phyloP scores from a whole-genome alignment of 1,140 invertebrate species.

The Oncopodura yosiiana region DNA sequence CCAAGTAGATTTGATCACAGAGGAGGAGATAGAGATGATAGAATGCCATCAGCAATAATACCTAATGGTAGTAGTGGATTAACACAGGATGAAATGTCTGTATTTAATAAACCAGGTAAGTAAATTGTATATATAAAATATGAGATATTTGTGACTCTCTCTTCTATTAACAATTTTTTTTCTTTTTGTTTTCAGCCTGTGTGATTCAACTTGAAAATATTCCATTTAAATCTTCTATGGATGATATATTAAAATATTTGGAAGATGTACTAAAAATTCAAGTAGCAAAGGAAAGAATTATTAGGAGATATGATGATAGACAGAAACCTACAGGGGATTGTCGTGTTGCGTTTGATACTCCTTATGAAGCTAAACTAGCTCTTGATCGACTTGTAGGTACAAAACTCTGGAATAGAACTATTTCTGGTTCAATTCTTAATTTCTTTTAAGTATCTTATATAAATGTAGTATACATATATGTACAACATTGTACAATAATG shows the following conservation, averaged over 20 bases:
- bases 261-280: constrained; percentile 45
- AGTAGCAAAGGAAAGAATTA: constrained; percentile 62
- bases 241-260: constrained; percentile 81
- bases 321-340: constrained; percentile 81
- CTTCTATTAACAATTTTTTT: constrained; percentile 2
- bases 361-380: constrained; percentile 37
- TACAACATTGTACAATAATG: no score
- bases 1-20: not conserved
- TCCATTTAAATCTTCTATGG: constrained; percentile 69
- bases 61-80: not conserved
- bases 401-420: constrained; percentile 21
- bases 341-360: constrained; percentile 64
- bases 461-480: no score
- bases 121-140: not conserved
- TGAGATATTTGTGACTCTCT: not conserved
- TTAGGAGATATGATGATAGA: constrained; percentile 69
- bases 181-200: constrained; percentile 54
- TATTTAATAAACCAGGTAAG: constrained; percentile 10
- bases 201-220: constrained; percentile 74
- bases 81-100: constrained; percentile 1
- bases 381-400: constrained; percentile 13
- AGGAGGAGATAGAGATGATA: constrained; percentile 1
- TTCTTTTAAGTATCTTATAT: no score
- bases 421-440: not conserved
- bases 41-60: not conserved